These are phyloP conservation scores for Periphyllus acericola DNA, from an alignment of 2,888 invertebrate species.

Conservation along the genomic window DNA sequence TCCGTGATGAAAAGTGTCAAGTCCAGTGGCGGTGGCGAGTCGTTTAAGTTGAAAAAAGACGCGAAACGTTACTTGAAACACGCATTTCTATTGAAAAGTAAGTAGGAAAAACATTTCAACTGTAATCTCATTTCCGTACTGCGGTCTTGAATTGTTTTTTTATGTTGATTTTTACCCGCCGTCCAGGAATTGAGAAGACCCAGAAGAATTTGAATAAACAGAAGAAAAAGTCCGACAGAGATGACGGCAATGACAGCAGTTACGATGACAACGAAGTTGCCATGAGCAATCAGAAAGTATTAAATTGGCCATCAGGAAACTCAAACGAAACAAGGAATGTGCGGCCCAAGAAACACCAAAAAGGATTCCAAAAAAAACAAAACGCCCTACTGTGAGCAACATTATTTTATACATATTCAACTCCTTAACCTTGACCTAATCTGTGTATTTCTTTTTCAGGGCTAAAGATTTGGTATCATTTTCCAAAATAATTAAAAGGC, in stretches of 20 bases:
- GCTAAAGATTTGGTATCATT: slow-evolving; percentile 45
- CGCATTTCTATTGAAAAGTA: slow-evolving; percentile 46
- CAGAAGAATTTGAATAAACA: slow-evolving; percentile 11
- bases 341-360: slow-evolving; percentile 14
- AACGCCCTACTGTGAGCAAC: slow-evolving; percentile 37
- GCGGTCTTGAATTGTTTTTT: not conserved
- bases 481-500: slow-evolving; percentile 51
- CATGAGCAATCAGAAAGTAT: slow-evolving; percentile 37
- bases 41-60: slow-evolving; percentile 50
- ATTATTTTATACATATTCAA: not conserved
- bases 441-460: slow-evolving; percentile 29
- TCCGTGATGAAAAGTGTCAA: slow-evolving; percentile 52
- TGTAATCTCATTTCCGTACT: not conserved
- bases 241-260: not conserved
- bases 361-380: slow-evolving; percentile 48
- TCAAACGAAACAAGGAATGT: not conserved
- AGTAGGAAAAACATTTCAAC: not conserved
- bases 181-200: slow-evolving; percentile 15
- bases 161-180: not conserved
- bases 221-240: slow-evolving; percentile 15
- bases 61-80: slow-evolving; percentile 46
- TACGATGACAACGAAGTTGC: not conserved
- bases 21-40: slow-evolving; percentile 29
- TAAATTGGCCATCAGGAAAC: slow-evolving; percentile 37
- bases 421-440: not conserved